Base-by-base conservation (phyloP, 2,113 vertebrate genomes). In the Oreotrochilus melanogaster region DNA sequence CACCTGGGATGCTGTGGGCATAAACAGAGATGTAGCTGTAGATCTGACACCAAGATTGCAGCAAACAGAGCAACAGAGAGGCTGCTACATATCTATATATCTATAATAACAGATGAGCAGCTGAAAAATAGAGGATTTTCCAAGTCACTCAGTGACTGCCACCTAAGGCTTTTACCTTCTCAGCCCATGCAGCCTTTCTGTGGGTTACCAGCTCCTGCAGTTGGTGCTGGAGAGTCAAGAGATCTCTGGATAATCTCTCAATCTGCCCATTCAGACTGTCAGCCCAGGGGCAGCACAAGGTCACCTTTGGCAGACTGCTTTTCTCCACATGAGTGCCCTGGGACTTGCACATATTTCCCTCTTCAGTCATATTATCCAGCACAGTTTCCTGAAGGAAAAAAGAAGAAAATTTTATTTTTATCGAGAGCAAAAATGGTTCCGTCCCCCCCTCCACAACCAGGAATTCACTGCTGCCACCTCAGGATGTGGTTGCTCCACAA, bases 371-470 rank as follows among this genome's bases (percentile, higher is more conserved):
- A 51, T 86, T 25, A 35, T 76, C 96, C 78, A 98, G 78, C 28
- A 98, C 96, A 1, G 97, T 97, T 85, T 98, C 97, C 98, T 98
- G 80, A 73, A 86, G 58, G 78, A 66, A 91, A 92, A 93, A 93
- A 42, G n/a, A 76, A 22, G 19, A 18, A n/a, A 56, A 73, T 35
- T 66, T 58, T 76, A 30, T 79, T 75, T 70, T 58, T 31, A 43
- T 53, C 25, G 39, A 43, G 24, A 78, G 18, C 4, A 6, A 47
- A 74, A 73, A 67, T 35, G 14, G 11, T 18, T 3, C 7, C 7
- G 7, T 21, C 35, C 6, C 7, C 10, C 7, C 58, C 53, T 48
- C 83, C 51, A 17, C 37, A 24, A 14, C 47, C 3, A 25, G 78
- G 45, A 88, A 76, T 35, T 62, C 69, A 56, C 25, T 70, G n/a